Conservation (phyloP, 1,140 invertebrate species). For the Lepidurus packardi region DNA sequence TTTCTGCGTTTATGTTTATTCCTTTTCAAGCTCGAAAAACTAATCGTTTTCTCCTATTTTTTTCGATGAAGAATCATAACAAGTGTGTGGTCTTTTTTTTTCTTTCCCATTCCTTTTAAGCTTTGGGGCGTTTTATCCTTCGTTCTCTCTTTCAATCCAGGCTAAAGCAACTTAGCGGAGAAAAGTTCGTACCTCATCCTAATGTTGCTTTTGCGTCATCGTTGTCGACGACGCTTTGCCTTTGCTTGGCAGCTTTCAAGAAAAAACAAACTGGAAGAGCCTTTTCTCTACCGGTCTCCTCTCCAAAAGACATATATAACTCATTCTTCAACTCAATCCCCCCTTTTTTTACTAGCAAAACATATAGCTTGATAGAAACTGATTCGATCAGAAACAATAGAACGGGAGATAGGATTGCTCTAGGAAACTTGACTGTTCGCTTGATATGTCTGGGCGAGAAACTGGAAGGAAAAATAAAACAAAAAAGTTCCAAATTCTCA, state of each 20-base stretch:
- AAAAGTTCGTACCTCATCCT: not conserved
- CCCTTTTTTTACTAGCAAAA: not conserved
- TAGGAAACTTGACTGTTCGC: too few species aligned
- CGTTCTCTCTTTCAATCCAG: not conserved
- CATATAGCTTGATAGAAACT: too few species aligned
- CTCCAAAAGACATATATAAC: not conserved
- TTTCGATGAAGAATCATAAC: not conserved
- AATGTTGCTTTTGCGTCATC: constrained; percentile 11
- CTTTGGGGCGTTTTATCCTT: not conserved
- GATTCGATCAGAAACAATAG: too few species aligned
- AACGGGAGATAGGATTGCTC: too few species aligned
- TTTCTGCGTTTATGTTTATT: too few species aligned
- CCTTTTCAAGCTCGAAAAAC: not conserved
- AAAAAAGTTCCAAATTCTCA: not conserved
- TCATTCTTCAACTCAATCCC: not conserved
- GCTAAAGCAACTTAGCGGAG: not conserved
- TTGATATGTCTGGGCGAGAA: too few species aligned
- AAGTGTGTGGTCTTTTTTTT: not conserved
- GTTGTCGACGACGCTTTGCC: not conserved
- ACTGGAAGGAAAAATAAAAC: not conserved
- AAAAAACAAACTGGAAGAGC: not conserved
- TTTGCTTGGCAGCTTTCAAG: not conserved
- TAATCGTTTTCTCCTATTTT: not conserved
- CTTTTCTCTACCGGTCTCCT: not conserved
- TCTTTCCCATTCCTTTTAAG: not conserved